Evolutionary conservation across 2,888 invertebrate genomes (phyloP).

Genomic region (Eudasyphora cyanicolor): DNA sequence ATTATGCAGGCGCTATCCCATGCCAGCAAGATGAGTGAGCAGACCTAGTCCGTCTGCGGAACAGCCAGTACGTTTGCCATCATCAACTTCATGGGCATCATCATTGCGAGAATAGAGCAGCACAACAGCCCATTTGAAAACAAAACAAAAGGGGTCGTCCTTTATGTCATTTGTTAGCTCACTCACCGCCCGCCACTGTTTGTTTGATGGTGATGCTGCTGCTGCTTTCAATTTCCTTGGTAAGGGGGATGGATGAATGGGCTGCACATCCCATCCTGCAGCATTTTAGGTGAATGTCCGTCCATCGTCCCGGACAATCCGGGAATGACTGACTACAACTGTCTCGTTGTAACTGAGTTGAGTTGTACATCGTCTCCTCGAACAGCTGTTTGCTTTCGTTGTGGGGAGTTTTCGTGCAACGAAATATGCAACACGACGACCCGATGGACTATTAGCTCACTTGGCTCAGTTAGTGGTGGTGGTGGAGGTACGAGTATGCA

Average conservation of each 20-base stretch:
- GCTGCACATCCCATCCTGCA: not conserved
- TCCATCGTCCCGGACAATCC: not conserved
- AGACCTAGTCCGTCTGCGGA: conserved; percentile 20
- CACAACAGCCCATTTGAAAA: conserved; percentile 43
- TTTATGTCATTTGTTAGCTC: conserved; percentile 60
- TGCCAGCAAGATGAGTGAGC: not conserved
- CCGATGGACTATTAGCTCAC: conserved; percentile 55
- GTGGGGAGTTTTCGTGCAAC: conserved; percentile 14
- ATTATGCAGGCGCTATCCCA: conserved; percentile 44
- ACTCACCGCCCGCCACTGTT: conserved; percentile 29
- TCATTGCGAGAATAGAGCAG: too few relatives aligned
- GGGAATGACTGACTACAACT: conserved; percentile 21
- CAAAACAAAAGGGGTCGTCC: conserved; percentile 58
- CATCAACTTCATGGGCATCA: conserved; percentile 45
- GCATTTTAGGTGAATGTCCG: too few relatives aligned
- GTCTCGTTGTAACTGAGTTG: not conserved
- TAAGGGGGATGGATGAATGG: conserved; percentile 38
- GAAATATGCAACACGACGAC: conserved; percentile 55
- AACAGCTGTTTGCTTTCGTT: conserved; percentile 58
- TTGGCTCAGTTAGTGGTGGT: conserved; percentile 24
- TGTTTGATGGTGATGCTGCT: conserved; percentile 19
- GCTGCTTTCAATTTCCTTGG: not conserved
- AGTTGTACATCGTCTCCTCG: conserved; percentile 3
- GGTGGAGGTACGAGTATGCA: too few relatives aligned
- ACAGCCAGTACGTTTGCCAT: conserved; percentile 36